These are phyloP conservation scores for Hecatera dysodea DNA, from an alignment of 2,888 invertebrate species.

Conservation along the genomic window DNA sequence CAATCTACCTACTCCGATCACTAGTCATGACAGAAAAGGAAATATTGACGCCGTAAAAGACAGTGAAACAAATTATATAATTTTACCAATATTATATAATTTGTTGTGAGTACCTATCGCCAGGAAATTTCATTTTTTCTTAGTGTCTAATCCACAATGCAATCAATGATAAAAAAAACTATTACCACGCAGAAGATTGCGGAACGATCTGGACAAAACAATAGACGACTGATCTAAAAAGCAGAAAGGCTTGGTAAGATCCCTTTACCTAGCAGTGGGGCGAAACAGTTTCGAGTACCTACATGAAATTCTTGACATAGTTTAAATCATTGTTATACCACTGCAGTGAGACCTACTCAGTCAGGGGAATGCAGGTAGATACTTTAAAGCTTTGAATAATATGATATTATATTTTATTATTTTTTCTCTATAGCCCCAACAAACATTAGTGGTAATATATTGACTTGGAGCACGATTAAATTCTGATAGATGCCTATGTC, in stretches of 20 bases:
- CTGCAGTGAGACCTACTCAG: neutral
- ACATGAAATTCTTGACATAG: neutral
- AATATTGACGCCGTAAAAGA: too few species aligned
- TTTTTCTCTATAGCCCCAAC: neutral
- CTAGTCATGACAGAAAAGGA: too few species aligned
- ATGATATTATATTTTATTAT: neutral
- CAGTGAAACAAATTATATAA: too few species aligned
- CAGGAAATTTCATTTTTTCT: too few species aligned
- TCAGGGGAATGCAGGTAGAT: neutral
- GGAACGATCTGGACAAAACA: neutral
- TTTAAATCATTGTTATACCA: neutral
- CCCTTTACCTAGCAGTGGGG: neutral
- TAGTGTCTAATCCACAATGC: too few species aligned
- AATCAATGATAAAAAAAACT: neutral
- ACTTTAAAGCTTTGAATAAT: neutral
- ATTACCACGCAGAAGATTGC: neutral
- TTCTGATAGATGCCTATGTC: conserved; percentile 4
- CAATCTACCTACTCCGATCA: too few species aligned
- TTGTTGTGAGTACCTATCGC: too few species aligned
- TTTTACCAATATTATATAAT: neutral
- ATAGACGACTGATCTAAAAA: neutral
- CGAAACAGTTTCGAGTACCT: neutral
- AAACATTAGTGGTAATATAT: neutral
- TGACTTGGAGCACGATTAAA: neutral
- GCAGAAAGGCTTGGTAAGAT: neutral